Conservation (phyloP, 2,888 invertebrate species). For the Osmoderma eremita region DNA sequence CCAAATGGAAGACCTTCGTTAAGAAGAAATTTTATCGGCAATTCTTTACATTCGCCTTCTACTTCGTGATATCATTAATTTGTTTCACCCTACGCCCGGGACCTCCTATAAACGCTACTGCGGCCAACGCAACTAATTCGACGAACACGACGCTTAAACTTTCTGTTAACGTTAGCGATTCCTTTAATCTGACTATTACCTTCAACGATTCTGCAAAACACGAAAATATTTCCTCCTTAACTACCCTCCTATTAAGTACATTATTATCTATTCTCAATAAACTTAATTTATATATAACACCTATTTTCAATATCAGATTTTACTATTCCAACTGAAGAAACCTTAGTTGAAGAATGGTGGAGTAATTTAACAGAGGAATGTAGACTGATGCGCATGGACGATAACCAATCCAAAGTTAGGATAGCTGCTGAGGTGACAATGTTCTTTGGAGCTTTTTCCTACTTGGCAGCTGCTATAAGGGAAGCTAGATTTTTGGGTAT, state of each 20-base stretch:
- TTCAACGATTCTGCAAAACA: slow-evolving; percentile 34
- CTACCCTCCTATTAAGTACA: slow-evolving; percentile 2
- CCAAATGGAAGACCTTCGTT: slow-evolving; percentile 98
- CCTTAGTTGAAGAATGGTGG: slow-evolving; percentile 76
- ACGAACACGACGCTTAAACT: slow-evolving; percentile 40
- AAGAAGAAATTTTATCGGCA: slow-evolving; percentile 94
- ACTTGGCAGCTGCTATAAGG: slow-evolving; percentile 83
- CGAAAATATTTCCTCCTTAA: slow-evolving; percentile 27
- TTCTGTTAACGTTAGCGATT: slow-evolving; percentile 22
- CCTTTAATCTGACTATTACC: slow-evolving; percentile 30
- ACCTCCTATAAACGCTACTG: slow-evolving; percentile 64
- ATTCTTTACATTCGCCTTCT: slow-evolving; percentile 89
- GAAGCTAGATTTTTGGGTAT: slow-evolving; percentile 92
- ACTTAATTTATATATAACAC: neutral
- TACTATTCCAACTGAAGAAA: slow-evolving; percentile 57
- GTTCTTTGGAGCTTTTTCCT: slow-evolving; percentile 84
- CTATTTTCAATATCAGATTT: slow-evolving; percentile 3
- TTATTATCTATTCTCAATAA: too few species aligned
- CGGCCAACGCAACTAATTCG: slow-evolving; percentile 43
- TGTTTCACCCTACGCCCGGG: slow-evolving; percentile 92
- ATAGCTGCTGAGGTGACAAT: slow-evolving; percentile 81
- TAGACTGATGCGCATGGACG: slow-evolving; percentile 73
- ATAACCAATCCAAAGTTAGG: slow-evolving; percentile 72
- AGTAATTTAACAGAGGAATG: slow-evolving; percentile 77
- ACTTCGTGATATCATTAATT: slow-evolving; percentile 87